A percentile compares a stretch with the other conserved stretches of the same genome.
Conservation (phyloP, 2,888 invertebrate species). For the Volucella bombylans region DNA sequence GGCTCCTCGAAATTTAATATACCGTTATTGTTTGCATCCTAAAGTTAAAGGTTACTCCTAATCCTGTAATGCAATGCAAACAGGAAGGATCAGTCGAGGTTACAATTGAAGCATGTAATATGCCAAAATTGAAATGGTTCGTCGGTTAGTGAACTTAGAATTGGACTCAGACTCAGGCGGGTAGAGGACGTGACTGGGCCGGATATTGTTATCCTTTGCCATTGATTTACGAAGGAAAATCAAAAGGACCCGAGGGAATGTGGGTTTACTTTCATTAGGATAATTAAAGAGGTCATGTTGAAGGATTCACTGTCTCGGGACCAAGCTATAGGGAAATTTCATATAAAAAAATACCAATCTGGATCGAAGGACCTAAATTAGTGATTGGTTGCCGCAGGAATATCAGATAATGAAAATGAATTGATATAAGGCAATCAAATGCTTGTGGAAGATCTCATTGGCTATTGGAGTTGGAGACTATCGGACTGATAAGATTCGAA, state of each 20-base stretch:
- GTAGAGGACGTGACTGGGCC: background rate
- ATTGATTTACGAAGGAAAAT: constrained; percentile 18
- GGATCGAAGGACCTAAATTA: background rate
- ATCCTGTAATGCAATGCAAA: constrained; percentile 71
- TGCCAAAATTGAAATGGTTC: constrained; percentile 58
- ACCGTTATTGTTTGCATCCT: constrained; percentile 64
- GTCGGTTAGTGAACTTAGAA: constrained; percentile 19
- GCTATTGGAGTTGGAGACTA: too few relatives aligned
- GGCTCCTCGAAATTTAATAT: constrained; percentile 63
- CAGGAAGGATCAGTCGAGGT: constrained; percentile 71
- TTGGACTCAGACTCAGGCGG: background rate
- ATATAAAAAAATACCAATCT: background rate
- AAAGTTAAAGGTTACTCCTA: constrained; percentile 69
- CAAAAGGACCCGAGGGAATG: background rate
- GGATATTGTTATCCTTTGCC: constrained; percentile 18
- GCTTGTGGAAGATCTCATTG: too few relatives aligned
- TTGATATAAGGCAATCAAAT: too few relatives aligned
- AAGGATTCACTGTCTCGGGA: background rate
- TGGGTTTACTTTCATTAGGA: constrained; percentile 21
- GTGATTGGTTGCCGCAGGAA: too few relatives aligned
- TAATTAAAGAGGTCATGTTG: constrained; percentile 12
- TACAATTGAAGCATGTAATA: constrained; percentile 71
- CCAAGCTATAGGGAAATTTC: background rate
- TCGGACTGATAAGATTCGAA: too few relatives aligned
- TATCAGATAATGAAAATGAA: too few relatives aligned